These are phyloP conservation scores for Lepidurus couesii DNA, from an alignment of 1,140 invertebrate species.

Conservation along the genomic window DNA sequence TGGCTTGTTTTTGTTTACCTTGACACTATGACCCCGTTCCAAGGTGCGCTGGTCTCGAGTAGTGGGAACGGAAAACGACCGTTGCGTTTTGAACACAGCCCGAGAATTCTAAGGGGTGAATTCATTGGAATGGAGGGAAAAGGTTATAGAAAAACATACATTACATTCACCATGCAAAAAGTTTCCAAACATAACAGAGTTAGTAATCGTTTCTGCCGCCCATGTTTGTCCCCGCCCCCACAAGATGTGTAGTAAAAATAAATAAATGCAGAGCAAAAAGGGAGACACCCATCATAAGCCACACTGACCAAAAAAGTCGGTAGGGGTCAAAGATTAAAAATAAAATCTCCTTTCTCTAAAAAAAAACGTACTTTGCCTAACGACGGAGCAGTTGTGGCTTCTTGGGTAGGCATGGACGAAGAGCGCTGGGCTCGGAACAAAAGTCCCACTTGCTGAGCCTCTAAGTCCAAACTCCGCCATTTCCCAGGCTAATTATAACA, in stretches of 20 bases:
- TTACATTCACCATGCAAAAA: conserved; percentile 19
- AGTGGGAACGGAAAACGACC: conserved; percentile 86
- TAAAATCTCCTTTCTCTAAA: background rate
- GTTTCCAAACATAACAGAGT: background rate
- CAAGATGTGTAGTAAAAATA: background rate
- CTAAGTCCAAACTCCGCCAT: conserved; percentile 59
- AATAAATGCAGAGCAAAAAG: background rate
- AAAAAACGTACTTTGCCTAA: conserved; percentile 36
- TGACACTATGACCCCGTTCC: conserved; percentile 40
- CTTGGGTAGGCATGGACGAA: conserved; percentile 56
- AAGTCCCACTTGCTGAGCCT: conserved; percentile 47
- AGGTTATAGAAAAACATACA: conserved; percentile 36
- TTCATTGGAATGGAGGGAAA: conserved; percentile 31
- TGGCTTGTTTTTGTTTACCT: conserved; percentile 22
- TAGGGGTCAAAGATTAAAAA: background rate
- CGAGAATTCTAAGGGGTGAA: conserved; percentile 40
- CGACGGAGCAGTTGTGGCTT: conserved; percentile 27
- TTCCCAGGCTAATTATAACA: conserved; percentile 40
- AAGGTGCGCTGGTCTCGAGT: conserved; percentile 54
- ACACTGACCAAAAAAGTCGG: background rate
- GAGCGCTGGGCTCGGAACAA: conserved; percentile 55
- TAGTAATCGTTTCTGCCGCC: background rate
- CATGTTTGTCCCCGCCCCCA: background rate
- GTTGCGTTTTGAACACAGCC: conserved; percentile 82
- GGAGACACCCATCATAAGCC: conserved; percentile 17